phyloP scores from a whole-genome alignment of 2,888 invertebrate species.

The Dermolepida albohirtum region DNA sequence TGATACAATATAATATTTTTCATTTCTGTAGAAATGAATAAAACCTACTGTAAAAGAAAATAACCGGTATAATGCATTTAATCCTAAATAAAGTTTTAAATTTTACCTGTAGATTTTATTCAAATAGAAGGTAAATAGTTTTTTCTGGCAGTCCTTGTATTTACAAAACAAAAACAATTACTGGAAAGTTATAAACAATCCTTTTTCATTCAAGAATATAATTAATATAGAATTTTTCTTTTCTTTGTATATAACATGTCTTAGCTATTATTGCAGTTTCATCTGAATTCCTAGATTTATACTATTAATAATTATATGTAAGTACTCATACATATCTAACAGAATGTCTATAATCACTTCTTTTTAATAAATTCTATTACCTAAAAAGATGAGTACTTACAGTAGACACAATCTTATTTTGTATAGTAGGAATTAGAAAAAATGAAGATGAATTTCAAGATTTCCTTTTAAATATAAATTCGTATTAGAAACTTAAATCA shows the following conservation, averaged over 20 bases:
- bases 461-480: neutral
- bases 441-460: neutral
- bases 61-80: neutral
- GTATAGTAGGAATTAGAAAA: conserved; percentile 6
- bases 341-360: too few relatives aligned
- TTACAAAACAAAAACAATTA: conserved; percentile 13
- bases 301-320: too few relatives aligned
- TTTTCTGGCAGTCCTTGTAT: conserved; percentile 25
- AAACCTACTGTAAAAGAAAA: conserved; percentile 15
- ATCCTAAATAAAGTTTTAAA: conserved; percentile 11
- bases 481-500: neutral
- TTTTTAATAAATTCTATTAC: too few relatives aligned
- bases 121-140: conserved; percentile 4
- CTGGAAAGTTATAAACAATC: neutral
- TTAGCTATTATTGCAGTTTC: too few relatives aligned
- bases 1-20: conserved; percentile 28
- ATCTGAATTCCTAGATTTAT: too few relatives aligned
- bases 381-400: too few relatives aligned
- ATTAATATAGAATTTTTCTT: neutral
- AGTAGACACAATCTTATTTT: too few relatives aligned
- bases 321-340: too few relatives aligned
- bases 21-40: conserved; percentile 24
- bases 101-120: conserved; percentile 28
- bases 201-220: conserved; percentile 1
- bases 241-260: neutral